Evolutionary conservation across 2,888 invertebrate genomes (phyloP), one percentile per base, ranked within the genome.

Genomic region (Monoplex corrugatus): DNA sequence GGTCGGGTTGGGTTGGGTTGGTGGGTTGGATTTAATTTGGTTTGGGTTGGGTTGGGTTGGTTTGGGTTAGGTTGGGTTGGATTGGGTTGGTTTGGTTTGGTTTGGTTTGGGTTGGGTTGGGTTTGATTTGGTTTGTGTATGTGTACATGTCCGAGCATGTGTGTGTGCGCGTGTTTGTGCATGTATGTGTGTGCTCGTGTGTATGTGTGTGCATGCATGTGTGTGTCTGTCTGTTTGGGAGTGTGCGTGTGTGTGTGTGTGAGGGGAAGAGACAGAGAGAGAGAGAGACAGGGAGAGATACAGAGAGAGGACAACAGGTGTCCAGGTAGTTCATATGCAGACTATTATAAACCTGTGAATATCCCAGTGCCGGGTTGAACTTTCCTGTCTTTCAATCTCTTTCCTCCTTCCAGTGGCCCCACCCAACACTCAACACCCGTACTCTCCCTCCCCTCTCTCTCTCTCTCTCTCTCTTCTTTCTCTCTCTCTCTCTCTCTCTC

Each of bases 211-310:
- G 43, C 44, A n/a, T 8, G 35, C n/a, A n/a, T 44, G 82, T 82
- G 43, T 82, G 82, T 82, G 82, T 78, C 44, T 82, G 82, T 40
- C 40, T 40, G 40, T 78, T 38, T 40, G 78, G 38, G 32, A 35
- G 75, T 32, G 32, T 32, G 32, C 8, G 38, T 75, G 78, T 78
- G 78, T 78, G 78, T 40, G 78, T 78, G 78, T 35, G 75, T 35
- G 35, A 10, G 75, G 5, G 75, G 75, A 6, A 35, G 8, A 50
- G 16, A 57, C 10, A 57, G 28, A 57, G 57, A 28, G 57, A 57
- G 57, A 28, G 57, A 57, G 57, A 57, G 5, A 57, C 19, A 57
- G 57, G 16, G 10, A 50, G 10, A 50, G 50, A 50, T 8, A 50
- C 50, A 50, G 50, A 50, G 50, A 50, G 50, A 50, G 50, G 50